Evolutionary conservation across 2,888 invertebrate species (phyloP).

Genomic region (Sycophila texana): DNA sequence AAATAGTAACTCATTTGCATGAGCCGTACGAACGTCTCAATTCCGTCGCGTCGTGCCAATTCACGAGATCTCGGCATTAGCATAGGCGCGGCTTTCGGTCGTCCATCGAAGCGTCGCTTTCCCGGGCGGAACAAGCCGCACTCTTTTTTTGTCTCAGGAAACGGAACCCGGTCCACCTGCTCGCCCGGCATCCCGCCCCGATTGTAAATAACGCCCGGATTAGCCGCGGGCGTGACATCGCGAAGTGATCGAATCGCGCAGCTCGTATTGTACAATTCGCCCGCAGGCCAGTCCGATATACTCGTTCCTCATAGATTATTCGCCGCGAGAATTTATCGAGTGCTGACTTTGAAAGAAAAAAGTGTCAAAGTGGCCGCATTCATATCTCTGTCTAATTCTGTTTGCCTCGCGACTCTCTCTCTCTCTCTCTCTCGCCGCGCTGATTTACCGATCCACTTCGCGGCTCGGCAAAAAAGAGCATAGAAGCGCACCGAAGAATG

Average conservation of each 20-base stretch:
- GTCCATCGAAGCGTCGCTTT: not conserved
- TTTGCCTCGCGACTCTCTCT: not conserved
- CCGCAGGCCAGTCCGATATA: not conserved
- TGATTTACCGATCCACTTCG: not conserved
- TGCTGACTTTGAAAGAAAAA: not conserved
- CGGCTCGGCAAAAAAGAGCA: too few species aligned
- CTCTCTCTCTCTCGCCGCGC: too few species aligned
- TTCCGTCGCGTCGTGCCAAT: slow-evolving; percentile 8
- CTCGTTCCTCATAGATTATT: slow-evolving; percentile 8
- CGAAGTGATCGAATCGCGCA: not conserved
- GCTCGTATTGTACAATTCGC: not conserved
- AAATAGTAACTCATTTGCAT: not conserved
- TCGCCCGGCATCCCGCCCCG: not conserved
- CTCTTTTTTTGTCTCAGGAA: slow-evolving; percentile 1
- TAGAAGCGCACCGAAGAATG: too few species aligned
- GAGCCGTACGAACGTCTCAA: not conserved
- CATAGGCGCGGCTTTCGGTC: slow-evolving; percentile 12
- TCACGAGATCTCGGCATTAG: slow-evolving; percentile 6
- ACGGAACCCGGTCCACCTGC: not conserved
- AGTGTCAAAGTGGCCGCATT: slow-evolving; percentile 8
- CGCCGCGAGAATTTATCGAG: not conserved
- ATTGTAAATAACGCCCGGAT: slow-evolving; percentile 13
- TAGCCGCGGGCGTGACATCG: slow-evolving; percentile 11
- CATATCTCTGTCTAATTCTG: not conserved
- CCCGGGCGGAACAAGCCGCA: not conserved